phyloP scores from a whole-genome alignment of 2,888 invertebrate genomes.

The Eustalomyia histrio region DNA sequence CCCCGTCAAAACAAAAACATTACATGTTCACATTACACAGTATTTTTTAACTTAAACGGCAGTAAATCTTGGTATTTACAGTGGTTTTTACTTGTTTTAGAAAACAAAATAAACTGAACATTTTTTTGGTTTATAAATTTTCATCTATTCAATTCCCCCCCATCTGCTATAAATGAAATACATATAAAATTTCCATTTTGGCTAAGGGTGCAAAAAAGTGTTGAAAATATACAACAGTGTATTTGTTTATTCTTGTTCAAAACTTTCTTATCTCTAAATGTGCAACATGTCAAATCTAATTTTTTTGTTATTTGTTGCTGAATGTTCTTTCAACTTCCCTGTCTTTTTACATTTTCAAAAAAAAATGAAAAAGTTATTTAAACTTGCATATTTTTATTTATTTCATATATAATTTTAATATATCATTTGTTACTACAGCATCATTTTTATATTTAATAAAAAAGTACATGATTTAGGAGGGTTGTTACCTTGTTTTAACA shows the following conservation, averaged over 20 bases:
- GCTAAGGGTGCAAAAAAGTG: conserved; percentile 52
- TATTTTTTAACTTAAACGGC: conserved; percentile 44
- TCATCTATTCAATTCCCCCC: background rate
- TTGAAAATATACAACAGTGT: conserved; percentile 25
- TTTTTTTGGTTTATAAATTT: background rate
- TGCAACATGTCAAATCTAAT: conserved; percentile 68
- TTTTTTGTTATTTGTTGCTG: conserved; percentile 52
- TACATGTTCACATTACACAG: conserved; percentile 22
- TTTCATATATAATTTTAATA: conserved; percentile 30
- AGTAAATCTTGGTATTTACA: conserved; percentile 42
- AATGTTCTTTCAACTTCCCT: conserved; percentile 4
- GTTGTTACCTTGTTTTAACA: conserved; percentile 13
- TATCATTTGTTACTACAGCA: conserved; percentile 8
- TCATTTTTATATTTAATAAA: conserved; percentile 7
- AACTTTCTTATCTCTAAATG: conserved; percentile 62
- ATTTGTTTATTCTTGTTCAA: background rate
- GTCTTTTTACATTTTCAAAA: background rate
- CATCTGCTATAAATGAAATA: background rate
- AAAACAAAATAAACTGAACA: background rate
- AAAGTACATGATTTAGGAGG: conserved; percentile 20
- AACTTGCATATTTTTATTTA: conserved; percentile 40
- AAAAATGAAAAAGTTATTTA: conserved; percentile 62
- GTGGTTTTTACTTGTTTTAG: conserved; percentile 12
- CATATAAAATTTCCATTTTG: background rate
- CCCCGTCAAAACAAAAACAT: background rate